These are phyloP conservation scores for Chitala chitala DNA, from an alignment of 2,113 vertebrate genomes.

Conservation along the genomic window DNA sequence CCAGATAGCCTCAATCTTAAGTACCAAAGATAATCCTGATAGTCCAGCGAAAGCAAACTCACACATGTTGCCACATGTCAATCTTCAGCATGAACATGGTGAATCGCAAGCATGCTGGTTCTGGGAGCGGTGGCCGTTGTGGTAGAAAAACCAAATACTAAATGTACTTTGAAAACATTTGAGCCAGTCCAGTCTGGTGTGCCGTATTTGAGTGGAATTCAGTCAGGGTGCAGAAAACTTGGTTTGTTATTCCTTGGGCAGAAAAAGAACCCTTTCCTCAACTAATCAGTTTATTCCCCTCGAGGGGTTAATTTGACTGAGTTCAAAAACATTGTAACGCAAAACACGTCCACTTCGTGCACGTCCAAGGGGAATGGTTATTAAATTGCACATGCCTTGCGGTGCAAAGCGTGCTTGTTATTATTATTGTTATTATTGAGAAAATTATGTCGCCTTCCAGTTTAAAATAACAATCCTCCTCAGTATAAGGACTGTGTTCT, in stretches of 20 bases:
- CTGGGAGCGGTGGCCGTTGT: background rate
- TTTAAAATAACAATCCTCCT: slow-evolving; percentile 21
- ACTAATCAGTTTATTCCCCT: slow-evolving; percentile 52
- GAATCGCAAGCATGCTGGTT: background rate
- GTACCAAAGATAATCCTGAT: slow-evolving; percentile 1
- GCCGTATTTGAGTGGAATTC: slow-evolving; percentile 38
- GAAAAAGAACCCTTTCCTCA: slow-evolving; percentile 34
- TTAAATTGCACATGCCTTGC: slow-evolving; percentile 23
- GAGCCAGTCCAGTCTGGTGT: slow-evolving; percentile 20
- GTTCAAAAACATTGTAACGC: slow-evolving; percentile 43
- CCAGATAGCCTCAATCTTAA: background rate
- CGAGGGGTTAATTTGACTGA: slow-evolving; percentile 37
- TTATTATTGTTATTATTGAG: slow-evolving; percentile 24
- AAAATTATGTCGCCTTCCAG: no score
- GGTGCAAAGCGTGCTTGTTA: slow-evolving; percentile 15
- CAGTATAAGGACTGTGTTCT: slow-evolving; percentile 2
- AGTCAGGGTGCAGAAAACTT: slow-evolving; percentile 28
- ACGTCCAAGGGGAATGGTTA: slow-evolving; percentile 31
- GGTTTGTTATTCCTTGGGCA: slow-evolving; percentile 52
- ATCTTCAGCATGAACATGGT: background rate
- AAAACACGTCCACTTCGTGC: slow-evolving; percentile 35
- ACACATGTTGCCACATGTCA: background rate
- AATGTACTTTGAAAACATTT: slow-evolving; percentile 42
- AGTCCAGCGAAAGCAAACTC: slow-evolving; percentile 1
- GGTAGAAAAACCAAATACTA: slow-evolving; percentile 33